phyloP scores from a whole-genome alignment of 1,140 invertebrate species.

The Drosophila bocqueti region DNA sequence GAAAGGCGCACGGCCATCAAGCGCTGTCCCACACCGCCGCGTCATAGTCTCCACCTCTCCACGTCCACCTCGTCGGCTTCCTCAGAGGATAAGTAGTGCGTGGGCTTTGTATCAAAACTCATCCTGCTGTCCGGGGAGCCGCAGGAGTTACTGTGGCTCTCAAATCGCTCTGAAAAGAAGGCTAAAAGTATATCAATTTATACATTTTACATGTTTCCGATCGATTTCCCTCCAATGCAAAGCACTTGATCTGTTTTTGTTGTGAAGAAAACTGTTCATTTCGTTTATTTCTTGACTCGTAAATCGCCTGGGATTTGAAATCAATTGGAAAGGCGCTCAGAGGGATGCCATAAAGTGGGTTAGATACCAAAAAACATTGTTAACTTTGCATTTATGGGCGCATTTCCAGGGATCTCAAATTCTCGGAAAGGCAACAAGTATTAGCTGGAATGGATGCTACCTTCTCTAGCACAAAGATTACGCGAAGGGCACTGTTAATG shows the following conservation, averaged over 20 bases:
- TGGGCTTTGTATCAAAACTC: neutral
- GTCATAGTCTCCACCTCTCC: neutral
- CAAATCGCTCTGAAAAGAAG: too few species aligned
- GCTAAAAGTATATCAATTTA: neutral
- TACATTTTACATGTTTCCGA: neutral
- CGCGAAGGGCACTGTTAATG: constrained; percentile 8
- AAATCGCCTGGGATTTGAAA: neutral
- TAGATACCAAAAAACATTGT: neutral
- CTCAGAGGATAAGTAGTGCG: constrained; percentile 35
- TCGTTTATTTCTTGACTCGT: neutral
- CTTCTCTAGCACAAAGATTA: constrained; percentile 3
- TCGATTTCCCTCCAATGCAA: neutral
- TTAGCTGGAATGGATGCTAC: constrained; percentile 7
- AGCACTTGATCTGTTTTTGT: neutral
- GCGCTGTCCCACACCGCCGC: constrained; percentile 16
- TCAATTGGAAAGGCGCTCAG: neutral
- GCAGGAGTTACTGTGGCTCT: neutral
- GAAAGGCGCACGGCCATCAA: constrained; percentile 6
- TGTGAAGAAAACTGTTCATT: neutral
- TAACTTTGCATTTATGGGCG: neutral
- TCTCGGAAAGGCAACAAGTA: neutral
- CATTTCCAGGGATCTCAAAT: neutral
- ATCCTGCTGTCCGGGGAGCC: neutral
- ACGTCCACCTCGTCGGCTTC: constrained; percentile 10
- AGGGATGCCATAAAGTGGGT: neutral